Evolutionary conservation across 2,888 invertebrate species (phyloP), one percentile per base, ranked within the genome.

Genomic region (Acanthosepion pharaonis): DNA sequence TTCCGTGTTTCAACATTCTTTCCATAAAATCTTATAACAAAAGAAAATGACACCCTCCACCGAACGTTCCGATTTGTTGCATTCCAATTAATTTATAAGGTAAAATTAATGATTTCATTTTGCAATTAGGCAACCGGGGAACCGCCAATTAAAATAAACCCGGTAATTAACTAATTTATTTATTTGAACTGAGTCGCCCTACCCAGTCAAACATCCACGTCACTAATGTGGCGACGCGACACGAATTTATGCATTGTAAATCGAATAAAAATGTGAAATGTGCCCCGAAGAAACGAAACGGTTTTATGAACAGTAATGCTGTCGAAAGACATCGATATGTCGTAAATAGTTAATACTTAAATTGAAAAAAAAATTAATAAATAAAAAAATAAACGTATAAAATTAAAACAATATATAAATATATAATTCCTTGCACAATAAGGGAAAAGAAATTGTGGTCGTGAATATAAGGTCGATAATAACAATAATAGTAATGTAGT

Each of bases 221-320:
- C 25, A n/a, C 78, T n/a, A 78, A 78, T n/a, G 9, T n/a, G 33
- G 33, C 11, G 78, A n/a, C 33, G 78, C 33, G 78, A 78, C 33
- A 33, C 78, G 33, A n/a, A 78, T 78, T n/a, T n/a, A 78, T 33
- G 78, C n/a, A 33, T 78, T 78, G 11, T 78, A 9, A 8, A 23
- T 20, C n/a, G 11, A 78, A 78, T 33, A 33, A 78, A 11, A 78
- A 78, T 18, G 78, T 64, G 78, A n/a, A 78, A 78, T 78, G 8
- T 78, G 78, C 78, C 78, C 78, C 78, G 78, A n/a, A n/a, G 78
- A 78, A 28, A 78, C 78, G 78, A 78, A 78, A 78, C 78, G 28
- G 78, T 25, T 25, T 78, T 28, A 6, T 28, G 78, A 78, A 78
- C 28, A 78, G 78, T 78, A 78, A 78, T 25, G 78, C 78, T 28